Evolutionary conservation across 2,888 invertebrate species (phyloP).

Genomic region (Ceratothoa steindachneri): DNA sequence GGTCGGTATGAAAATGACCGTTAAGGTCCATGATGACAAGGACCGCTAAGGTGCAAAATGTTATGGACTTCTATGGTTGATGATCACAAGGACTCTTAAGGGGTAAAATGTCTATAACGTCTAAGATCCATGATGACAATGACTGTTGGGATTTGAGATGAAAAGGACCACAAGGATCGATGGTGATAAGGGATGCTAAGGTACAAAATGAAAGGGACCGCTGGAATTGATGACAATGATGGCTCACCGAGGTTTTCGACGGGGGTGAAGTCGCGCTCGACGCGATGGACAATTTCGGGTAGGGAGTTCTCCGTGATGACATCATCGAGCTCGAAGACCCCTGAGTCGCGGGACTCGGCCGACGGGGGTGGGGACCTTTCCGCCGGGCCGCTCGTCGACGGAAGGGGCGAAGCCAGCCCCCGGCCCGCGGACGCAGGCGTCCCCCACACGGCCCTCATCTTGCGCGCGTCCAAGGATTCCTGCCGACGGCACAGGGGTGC

Average conservation of each 20-base stretch:
- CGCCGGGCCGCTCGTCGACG: slow-evolving; percentile 12
- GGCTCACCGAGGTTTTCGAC: slow-evolving; percentile 41
- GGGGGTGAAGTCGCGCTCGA: slow-evolving; percentile 44
- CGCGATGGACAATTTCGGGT: slow-evolving; percentile 34
- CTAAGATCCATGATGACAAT: no score
- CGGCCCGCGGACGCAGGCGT: slow-evolving; percentile 4
- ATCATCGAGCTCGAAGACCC: slow-evolving; percentile 48
- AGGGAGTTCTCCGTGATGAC: slow-evolving; percentile 48
- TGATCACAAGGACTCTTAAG: no score
- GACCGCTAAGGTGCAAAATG: no score
- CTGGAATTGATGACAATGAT: no score
- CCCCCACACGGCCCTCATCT: not conserved
- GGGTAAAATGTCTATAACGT: no score
- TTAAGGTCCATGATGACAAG: no score
- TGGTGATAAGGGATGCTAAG: no score
- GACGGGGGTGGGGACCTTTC: slow-evolving; percentile 22
- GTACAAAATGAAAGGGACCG: no score
- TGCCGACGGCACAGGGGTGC: slow-evolving; percentile 15
- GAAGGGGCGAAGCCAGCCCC: not conserved
- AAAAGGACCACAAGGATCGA: no score
- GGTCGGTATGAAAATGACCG: no score
- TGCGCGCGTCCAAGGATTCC: slow-evolving; percentile 42
- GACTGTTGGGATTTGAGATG: no score
- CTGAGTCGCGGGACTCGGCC: slow-evolving; percentile 46
- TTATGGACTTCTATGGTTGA: no score